These are phyloP conservation scores for Phytoseiulus persimilis DNA, from an alignment of 2,888 invertebrate species.

Conservation along the genomic window DNA sequence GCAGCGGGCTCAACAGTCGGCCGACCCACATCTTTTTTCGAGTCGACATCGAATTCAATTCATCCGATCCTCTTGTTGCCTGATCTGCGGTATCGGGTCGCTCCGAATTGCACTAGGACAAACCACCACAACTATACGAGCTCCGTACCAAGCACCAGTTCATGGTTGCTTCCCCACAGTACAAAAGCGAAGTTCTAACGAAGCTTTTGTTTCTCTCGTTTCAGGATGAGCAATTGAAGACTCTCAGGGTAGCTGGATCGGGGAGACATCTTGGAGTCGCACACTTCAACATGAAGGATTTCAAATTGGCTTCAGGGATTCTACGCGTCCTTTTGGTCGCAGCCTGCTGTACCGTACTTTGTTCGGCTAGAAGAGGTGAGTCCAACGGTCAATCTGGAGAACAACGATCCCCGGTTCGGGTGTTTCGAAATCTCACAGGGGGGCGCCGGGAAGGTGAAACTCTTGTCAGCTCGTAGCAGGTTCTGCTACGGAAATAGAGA, in stretches of 20 bases:
- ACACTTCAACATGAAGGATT: constrained; percentile 5
- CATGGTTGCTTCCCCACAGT: too few species aligned
- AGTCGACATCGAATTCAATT: neutral
- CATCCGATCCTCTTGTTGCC: neutral
- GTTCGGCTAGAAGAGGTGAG: constrained; percentile 36
- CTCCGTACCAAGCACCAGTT: too few species aligned
- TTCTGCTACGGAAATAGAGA: neutral
- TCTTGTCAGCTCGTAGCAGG: neutral
- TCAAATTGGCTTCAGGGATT: constrained; percentile 5
- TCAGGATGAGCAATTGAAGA: neutral
- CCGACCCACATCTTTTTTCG: neutral
- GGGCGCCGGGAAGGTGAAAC: neutral
- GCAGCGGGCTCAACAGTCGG: neutral
- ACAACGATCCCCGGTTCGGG: neutral
- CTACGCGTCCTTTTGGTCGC: constrained; percentile 5
- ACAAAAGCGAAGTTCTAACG: too few species aligned
- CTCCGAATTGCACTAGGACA: too few species aligned
- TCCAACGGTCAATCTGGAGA: neutral
- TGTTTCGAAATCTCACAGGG: neutral
- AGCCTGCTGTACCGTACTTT: neutral
- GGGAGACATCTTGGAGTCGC: constrained; percentile 5
- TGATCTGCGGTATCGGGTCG: too few species aligned
- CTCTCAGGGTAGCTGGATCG: neutral
- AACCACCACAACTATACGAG: too few species aligned
- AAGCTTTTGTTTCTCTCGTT: neutral